Evolutionary conservation across 2,888 invertebrate species (phyloP).

Genomic region (Orthosia gothica): DNA sequence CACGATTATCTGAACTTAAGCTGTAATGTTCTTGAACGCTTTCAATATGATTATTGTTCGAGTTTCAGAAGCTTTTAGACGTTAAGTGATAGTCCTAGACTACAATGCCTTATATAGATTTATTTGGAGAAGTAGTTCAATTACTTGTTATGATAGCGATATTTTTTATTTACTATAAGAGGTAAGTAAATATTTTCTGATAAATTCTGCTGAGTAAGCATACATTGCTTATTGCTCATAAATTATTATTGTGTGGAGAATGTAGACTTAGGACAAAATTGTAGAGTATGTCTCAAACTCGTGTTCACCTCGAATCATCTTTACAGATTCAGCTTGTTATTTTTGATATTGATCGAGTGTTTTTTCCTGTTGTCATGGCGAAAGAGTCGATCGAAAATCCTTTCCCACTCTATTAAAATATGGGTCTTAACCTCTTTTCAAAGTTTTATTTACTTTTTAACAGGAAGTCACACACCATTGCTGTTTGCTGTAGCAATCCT

Average conservation of each 20-base stretch:
- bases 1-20: slow-evolving; percentile 46
- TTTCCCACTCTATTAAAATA: no score
- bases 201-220: not conserved
- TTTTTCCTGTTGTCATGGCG: no score
- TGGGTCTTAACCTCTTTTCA: not conserved
- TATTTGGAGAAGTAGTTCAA: slow-evolving; percentile 14
- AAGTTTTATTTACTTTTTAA: not conserved
- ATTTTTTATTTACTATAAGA: not conserved
- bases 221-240: not conserved
- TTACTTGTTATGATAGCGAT: not conserved
- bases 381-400: no score
- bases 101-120: slow-evolving; percentile 9
- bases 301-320: no score
- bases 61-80: slow-evolving; percentile 41
- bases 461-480: not conserved
- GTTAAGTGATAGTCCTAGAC: slow-evolving; percentile 9
- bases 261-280: not conserved
- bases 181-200: not conserved
- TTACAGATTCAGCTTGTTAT: no score
- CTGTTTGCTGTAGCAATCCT: not conserved
- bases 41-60: slow-evolving; percentile 40
- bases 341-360: no score
- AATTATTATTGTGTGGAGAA: slow-evolving; percentile 1
- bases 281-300: no score
- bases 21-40: slow-evolving; percentile 26